phyloP scores from a whole-genome alignment of 35 echinoderm and acorn worm genomes.

The Nesometra sesokonis region DNA sequence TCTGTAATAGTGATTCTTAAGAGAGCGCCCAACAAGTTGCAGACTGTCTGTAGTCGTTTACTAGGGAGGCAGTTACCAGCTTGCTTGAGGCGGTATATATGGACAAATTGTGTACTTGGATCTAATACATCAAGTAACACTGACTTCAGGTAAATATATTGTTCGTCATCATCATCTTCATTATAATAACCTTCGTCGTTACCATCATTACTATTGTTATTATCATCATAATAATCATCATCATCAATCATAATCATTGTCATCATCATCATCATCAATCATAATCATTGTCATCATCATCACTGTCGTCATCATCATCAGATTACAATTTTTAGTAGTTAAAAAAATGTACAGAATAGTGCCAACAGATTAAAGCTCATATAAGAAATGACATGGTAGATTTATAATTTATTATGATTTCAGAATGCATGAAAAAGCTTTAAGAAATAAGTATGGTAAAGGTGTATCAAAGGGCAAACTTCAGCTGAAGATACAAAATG shows the following conservation, averaged over 20 bases:
- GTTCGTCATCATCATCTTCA: too few species aligned
- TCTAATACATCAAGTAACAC: neutral
- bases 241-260: too few species aligned
- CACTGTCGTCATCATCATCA: too few species aligned
- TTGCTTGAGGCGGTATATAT: slow-evolving; percentile 36
- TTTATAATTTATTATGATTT: neutral
- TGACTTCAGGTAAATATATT: neutral
- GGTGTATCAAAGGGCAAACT: slow-evolving; percentile 53
- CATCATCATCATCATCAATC: too few species aligned
- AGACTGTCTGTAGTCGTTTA: slow-evolving; percentile 29
- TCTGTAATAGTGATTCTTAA: slow-evolving; percentile 42
- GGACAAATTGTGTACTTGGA: slow-evolving; percentile 41
- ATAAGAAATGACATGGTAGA: too few species aligned
- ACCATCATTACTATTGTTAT: too few species aligned
- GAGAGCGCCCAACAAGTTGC: slow-evolving; percentile 32
- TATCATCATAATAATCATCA: too few species aligned
- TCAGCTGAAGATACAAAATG: slow-evolving; percentile 32
- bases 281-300: too few species aligned
- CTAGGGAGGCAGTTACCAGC: slow-evolving; percentile 44
- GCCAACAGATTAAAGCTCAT: too few species aligned
- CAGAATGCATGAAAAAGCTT: slow-evolving; percentile 34
- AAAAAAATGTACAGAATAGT: too few species aligned
- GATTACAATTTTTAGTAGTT: too few species aligned
- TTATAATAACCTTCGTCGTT: too few species aligned
- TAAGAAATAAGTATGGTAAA: slow-evolving; percentile 59